These are phyloP conservation scores for Willisornis vidua DNA, from an alignment of 2,113 vertebrate genomes.

Conservation along the genomic window DNA sequence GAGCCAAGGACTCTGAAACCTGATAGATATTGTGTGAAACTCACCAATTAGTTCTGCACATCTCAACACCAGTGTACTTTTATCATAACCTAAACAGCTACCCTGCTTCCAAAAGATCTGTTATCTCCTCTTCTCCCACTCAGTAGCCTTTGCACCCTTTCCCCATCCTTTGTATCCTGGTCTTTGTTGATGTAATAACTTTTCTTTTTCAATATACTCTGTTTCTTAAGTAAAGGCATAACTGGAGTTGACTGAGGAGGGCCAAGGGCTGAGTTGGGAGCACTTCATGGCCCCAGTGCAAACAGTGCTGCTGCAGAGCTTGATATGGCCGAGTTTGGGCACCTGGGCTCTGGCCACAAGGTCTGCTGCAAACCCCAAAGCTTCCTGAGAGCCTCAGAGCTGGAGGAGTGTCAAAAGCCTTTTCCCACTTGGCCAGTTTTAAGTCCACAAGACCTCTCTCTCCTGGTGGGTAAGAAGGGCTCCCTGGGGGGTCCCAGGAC, in stretches of 20 bases:
- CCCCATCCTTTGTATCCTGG: not conserved
- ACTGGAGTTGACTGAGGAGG: not conserved
- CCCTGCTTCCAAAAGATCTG: not conserved
- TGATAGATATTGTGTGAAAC: not conserved
- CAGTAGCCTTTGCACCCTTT: not conserved
- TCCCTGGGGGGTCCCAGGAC: not conserved
- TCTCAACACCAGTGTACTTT: fast-evolving
- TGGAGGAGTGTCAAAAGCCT: not conserved
- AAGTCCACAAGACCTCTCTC: not conserved
- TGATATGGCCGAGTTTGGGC: not conserved
- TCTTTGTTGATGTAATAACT: not conserved
- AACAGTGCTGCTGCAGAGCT: not conserved
- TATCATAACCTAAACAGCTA: not conserved
- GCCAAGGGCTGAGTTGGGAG: not conserved
- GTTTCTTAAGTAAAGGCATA: not conserved
- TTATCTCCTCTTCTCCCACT: not conserved
- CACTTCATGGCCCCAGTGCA: not conserved
- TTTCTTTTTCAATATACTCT: not conserved
- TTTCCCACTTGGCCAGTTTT: not conserved
- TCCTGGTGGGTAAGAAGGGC: not conserved
- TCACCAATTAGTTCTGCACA: not conserved
- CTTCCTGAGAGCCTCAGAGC: not conserved
- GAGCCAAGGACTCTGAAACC: not conserved
- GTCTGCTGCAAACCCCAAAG: not conserved
- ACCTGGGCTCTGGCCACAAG: not conserved